phyloP scores from a whole-genome alignment of 1,140 invertebrate genomes.

The Calycopis cecrops region DNA sequence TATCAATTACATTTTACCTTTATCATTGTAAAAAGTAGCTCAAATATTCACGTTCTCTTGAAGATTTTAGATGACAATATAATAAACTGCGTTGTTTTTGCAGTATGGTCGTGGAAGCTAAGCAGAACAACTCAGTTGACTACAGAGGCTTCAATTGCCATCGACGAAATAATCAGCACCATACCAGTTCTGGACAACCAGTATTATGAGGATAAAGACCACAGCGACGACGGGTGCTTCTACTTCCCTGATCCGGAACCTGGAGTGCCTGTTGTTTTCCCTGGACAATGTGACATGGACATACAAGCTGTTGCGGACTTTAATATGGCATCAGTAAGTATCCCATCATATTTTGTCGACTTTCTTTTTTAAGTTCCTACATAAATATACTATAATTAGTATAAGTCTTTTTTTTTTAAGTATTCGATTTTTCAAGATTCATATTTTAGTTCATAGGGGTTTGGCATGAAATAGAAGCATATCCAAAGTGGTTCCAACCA shows the following conservation, averaged over 20 bases:
- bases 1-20: no score
- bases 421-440: no score
- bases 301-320: conserved; percentile 31
- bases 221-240: conserved; percentile 42
- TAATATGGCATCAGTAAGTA: conserved; percentile 27
- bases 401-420: no score
- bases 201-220: conserved; percentile 46
- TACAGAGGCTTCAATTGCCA: conserved; percentile 24
- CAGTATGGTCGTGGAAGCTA: conserved; percentile 50
- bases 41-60: no score
- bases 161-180: conserved; percentile 32
- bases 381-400: conserved; percentile 18
- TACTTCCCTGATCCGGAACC: conserved; percentile 44
- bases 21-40: no score
- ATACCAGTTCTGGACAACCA: conserved; percentile 39
- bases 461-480: conserved; percentile 50
- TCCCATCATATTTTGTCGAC: no score
- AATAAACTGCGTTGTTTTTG: no score
- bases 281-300: conserved; percentile 39
- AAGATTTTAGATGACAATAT: no score
- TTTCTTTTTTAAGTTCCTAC: no score
- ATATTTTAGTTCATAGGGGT: conserved; percentile 43
- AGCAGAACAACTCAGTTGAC: conserved; percentile 39
- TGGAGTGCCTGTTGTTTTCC: conserved; percentile 39
- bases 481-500: conserved; percentile 43